Conservation (phyloP, 1,140 invertebrate species). For the Pseudomyrmex dendroicus region DNA sequence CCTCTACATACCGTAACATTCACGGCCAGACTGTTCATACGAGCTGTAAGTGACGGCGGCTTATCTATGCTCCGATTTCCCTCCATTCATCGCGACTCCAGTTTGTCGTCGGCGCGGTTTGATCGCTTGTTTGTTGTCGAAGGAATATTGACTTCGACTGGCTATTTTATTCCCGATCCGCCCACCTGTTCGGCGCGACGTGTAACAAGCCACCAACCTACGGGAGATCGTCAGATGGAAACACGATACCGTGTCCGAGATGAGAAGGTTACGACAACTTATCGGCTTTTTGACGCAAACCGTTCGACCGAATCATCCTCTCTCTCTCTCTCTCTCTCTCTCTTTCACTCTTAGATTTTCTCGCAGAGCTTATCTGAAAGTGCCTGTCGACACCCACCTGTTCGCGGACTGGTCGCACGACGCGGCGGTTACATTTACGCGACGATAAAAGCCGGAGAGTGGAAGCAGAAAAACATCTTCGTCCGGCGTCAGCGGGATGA, state of each 20-base stretch:
- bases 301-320: conserved; percentile 36
- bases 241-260: conserved; percentile 47
- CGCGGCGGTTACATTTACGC: conserved; percentile 34
- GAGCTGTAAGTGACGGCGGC: conserved; percentile 71
- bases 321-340: too few relatives aligned
- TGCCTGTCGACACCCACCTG: conserved; percentile 64
- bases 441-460: conserved; percentile 38
- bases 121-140: not conserved
- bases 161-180: conserved; percentile 16
- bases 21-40: conserved; percentile 68
- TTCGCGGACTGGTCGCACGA: conserved; percentile 28
- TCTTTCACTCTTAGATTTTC: not conserved
- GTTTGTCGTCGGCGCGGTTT: conserved; percentile 27
- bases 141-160: not conserved
- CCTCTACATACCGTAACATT: conserved; percentile 74
- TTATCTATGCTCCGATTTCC: conserved; percentile 74
- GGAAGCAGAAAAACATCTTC: conserved; percentile 21
- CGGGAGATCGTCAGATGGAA: conserved; percentile 63
- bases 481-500: conserved; percentile 17
- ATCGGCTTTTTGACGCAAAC: conserved; percentile 55
- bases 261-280: conserved; percentile 51
- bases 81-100: conserved; percentile 52
- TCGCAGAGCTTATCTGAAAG: conserved; percentile 49
- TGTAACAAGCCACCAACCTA: conserved; percentile 42
- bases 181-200: conserved; percentile 41